Evolutionary conservation across 2,797 vertebrate species (phyloP), one percentile per base, ranked within the genome.

Genomic region (Paedocypris micromegethes): DNA sequence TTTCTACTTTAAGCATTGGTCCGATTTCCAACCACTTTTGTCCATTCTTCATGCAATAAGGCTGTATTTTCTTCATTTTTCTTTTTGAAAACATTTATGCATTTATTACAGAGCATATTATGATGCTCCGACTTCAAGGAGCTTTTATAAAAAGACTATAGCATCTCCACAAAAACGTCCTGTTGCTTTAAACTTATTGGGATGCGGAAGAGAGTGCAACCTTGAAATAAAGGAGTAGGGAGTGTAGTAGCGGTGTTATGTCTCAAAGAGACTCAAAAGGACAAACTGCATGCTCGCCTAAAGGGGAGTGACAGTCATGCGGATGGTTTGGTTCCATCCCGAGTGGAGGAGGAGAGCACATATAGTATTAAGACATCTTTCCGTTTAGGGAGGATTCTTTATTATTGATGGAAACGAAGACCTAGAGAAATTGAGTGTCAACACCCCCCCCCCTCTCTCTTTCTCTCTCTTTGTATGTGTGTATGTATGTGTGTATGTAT

Each of bases 291-390:
- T 53, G 49, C 63, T 42, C 48, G 57, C 56, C 62, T 65, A 40
- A 40, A 52, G 57, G 62, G 57, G 67, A 41, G 52, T 46, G 62
- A 58, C 54, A 48, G 66, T 39, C 37, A 42, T 39, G 59, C 60
- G 38, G 41, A 69, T 58, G 58, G 62, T 54, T 62, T 59, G 3
- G 23, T 65, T 50, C 61, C 66, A 69, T 9, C 57, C 72, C 64
- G 39, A 6, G 43, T 5, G 46, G 64, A 56, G 56, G 66, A 64
- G 56, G 45, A 70, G 74, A n/a, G 43, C 47, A 43, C 9, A 57
- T n/a, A 59, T 39, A 75, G 76, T 68, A 78, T 71, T 75, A 77
- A 70, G 63, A 68, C 77, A 75, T 79, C 72, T 59, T 72, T 75
- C 60, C 68, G 65, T 39, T 39, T 40, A 8, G 46, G 40, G 55